phyloP scores from a whole-genome alignment of 2,113 vertebrate species.

The Vicugna pacos region DNA sequence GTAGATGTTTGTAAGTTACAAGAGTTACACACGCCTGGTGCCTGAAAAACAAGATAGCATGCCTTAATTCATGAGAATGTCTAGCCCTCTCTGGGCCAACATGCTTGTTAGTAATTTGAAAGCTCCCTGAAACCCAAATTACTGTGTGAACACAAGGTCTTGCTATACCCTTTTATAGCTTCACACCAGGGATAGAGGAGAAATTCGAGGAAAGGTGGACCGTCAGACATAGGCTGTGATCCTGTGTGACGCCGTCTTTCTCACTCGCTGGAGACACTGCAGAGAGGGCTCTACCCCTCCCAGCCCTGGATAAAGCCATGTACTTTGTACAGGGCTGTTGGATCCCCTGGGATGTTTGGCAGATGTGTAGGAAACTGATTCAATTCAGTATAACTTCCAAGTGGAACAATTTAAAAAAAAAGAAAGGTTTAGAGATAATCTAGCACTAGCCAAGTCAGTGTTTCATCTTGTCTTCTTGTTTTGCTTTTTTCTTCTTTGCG shows the following conservation, averaged over 20 bases:
- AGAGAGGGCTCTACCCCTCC: background rate
- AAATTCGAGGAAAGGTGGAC: background rate
- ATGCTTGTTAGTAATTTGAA: background rate
- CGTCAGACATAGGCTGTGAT: background rate
- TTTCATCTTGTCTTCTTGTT: background rate
- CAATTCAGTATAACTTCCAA: background rate
- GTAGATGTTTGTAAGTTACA: background rate
- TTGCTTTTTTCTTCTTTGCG: slow-evolving; percentile 18
- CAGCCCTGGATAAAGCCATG: background rate
- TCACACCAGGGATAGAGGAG: background rate
- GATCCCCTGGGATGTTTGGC: background rate
- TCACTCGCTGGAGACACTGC: background rate
- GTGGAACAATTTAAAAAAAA: background rate
- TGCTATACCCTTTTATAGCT: background rate
- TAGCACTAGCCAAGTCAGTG: background rate
- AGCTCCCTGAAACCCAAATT: slow-evolving; percentile 8
- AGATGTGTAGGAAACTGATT: background rate
- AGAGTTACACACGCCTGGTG: background rate
- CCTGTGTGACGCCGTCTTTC: background rate
- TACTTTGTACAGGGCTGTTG: background rate
- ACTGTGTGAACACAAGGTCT: background rate
- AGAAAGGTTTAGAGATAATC: background rate
- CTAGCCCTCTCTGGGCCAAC: background rate
- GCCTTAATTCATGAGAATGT: background rate
- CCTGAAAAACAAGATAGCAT: background rate